Evolutionary conservation across 2,888 invertebrate species (phyloP).

Genomic region (Polylopha cassiicola): DNA sequence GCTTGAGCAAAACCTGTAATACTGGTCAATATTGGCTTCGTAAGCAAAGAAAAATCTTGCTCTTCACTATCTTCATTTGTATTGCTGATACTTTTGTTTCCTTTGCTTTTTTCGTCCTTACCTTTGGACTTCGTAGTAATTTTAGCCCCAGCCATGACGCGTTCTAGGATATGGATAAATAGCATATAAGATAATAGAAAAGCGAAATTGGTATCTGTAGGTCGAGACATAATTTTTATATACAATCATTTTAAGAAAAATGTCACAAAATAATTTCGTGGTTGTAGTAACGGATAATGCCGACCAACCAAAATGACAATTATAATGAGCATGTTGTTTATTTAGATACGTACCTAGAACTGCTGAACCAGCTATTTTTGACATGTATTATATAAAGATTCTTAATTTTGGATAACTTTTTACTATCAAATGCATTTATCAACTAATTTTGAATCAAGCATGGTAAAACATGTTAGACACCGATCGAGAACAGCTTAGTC

Average conservation of each 20-base stretch:
- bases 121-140: constrained; percentile 59
- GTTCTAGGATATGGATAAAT: no score
- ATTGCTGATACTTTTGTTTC: constrained; percentile 45
- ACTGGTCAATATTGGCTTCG: constrained; percentile 83
- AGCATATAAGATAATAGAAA: constrained; percentile 15
- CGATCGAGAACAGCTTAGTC: constrained; percentile 56
- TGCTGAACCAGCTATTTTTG: no score
- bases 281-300: constrained; percentile 42
- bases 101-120: constrained; percentile 60
- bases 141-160: constrained; percentile 66
- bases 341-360: constrained; percentile 7
- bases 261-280: constrained; percentile 12
- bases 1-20: constrained; percentile 83
- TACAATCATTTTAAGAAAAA: no score
- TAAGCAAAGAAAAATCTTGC: constrained; percentile 74
- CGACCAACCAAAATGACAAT: constrained; percentile 43
- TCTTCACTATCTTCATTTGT: constrained; percentile 59
- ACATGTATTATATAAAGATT: not conserved
- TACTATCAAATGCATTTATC: constrained; percentile 6
- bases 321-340: constrained; percentile 25
- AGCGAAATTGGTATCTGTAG: constrained; percentile 18
- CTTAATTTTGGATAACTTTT: no score
- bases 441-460: constrained; percentile 39
- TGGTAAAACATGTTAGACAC: constrained; percentile 50
- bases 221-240: constrained; percentile 19